Conservation (phyloP, 2,113 vertebrate species). For the Campylorhamphus procurvoides region DNA sequence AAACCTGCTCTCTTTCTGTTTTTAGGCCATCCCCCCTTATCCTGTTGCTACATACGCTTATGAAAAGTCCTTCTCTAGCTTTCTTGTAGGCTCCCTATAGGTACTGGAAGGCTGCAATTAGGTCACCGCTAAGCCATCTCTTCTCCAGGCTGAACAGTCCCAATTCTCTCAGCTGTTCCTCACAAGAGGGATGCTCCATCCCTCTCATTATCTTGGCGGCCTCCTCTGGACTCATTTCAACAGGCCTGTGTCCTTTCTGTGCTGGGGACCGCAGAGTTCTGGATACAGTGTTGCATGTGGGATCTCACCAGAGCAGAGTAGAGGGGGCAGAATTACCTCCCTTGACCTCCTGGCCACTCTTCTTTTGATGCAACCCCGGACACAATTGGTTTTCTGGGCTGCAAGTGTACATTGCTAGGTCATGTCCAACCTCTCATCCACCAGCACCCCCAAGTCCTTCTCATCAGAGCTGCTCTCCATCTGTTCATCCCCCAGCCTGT, state of each 20-base stretch:
- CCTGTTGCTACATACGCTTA: background rate
- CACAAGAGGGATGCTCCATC: background rate
- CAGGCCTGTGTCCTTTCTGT: accelerated
- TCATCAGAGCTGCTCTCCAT: background rate
- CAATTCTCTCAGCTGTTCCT: background rate
- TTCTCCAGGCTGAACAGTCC: background rate
- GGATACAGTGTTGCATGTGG: background rate
- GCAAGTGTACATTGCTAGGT: too few species aligned
- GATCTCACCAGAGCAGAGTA: background rate
- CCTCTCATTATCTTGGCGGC: background rate
- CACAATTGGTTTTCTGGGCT: accelerated
- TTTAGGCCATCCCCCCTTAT: background rate
- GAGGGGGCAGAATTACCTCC: background rate
- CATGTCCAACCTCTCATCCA: too few species aligned
- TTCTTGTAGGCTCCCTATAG: background rate
- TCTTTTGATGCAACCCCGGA: background rate
- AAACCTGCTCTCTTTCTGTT: background rate
- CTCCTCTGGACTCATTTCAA: background rate
- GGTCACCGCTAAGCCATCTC: background rate
- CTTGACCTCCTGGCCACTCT: accelerated
- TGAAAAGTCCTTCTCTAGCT: background rate
- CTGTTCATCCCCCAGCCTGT: background rate
- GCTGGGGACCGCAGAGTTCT: background rate
- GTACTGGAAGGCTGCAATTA: background rate
- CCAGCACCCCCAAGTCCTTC: too few species aligned